These are phyloP conservation scores for Coilia nasus DNA, from an alignment of 2,797 vertebrate species.

Conservation along the genomic window DNA sequence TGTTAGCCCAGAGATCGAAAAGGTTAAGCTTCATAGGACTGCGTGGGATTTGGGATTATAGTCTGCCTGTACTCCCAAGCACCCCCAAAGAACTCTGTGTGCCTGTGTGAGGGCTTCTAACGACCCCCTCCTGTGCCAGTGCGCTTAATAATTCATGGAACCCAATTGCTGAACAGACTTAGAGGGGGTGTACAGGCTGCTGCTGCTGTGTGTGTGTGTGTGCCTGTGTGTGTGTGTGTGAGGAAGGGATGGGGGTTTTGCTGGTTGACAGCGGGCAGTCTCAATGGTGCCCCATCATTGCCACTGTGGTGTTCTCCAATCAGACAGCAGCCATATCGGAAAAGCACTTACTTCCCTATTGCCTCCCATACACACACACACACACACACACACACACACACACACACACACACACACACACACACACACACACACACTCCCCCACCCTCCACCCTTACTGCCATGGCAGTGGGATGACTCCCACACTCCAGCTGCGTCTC, in stretches of 20 bases:
- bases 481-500: conserved; percentile 60
- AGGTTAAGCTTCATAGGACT: too few species aligned
- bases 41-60: too few species aligned
- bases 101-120: background rate
- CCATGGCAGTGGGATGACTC: conserved; percentile 33
- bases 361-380: too few species aligned
- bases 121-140: conserved; percentile 53
- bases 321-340: too few species aligned
- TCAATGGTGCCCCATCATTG: too few species aligned
- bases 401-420: conserved; percentile 17
- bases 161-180: conserved; percentile 65
- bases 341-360: conserved; percentile 1
- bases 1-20: too few species aligned
- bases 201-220: background rate
- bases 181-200: conserved; percentile 52
- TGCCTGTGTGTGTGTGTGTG: background rate
- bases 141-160: conserved; percentile 71
- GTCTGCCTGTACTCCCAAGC: too few species aligned
- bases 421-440: conserved; percentile 40
- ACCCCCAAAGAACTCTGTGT: too few species aligned
- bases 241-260: too few species aligned
- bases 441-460: conserved; percentile 47
- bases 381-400: background rate
- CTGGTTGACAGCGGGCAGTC: too few species aligned
- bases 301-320: too few species aligned